Evolutionary conservation across 1,140 invertebrate genomes (phyloP).

Genomic region (Sweltsa coloradensis): DNA sequence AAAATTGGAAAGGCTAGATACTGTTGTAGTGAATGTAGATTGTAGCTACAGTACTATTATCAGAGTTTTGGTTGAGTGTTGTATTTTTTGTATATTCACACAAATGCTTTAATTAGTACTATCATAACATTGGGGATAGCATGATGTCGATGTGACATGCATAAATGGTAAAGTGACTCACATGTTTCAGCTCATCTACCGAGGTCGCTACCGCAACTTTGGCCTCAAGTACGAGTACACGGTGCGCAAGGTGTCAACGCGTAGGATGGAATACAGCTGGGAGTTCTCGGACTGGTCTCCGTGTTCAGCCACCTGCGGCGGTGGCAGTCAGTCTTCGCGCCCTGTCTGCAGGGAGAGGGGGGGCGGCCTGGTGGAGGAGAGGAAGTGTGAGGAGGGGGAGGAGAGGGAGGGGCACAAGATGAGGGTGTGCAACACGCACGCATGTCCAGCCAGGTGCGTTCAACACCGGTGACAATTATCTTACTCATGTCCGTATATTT

Average conservation of each 20-base stretch:
- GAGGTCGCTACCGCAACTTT: conserved; percentile 62
- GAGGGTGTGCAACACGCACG: conserved; percentile 50
- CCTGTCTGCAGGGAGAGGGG: conserved; percentile 53
- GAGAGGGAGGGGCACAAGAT: conserved; percentile 43
- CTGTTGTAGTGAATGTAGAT: too few species aligned
- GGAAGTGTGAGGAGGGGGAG: conserved; percentile 44
- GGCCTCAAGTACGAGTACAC: conserved; percentile 77
- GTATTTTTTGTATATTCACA: too few species aligned
- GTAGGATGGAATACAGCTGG: conserved; percentile 55
- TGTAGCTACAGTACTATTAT: too few species aligned
- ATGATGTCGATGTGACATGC: too few species aligned
- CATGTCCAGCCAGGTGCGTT: conserved; percentile 53
- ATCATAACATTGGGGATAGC: too few species aligned
- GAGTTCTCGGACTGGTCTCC: conserved; percentile 61
- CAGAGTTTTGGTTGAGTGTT: too few species aligned
- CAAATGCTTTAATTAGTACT: too few species aligned
- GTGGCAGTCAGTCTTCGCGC: conserved; percentile 48
- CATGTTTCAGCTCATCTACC: conserved; percentile 57
- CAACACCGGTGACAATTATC: too few species aligned
- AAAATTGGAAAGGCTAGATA: too few species aligned
- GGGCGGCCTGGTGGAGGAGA: conserved; percentile 47
- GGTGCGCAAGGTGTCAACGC: conserved; percentile 44
- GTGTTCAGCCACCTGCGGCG: conserved; percentile 65
- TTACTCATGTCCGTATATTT: too few species aligned
- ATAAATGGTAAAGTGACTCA: neutral